Evolutionary conservation across 2,888 invertebrate genomes (phyloP).

Genomic region (Serrognathus titanus): DNA sequence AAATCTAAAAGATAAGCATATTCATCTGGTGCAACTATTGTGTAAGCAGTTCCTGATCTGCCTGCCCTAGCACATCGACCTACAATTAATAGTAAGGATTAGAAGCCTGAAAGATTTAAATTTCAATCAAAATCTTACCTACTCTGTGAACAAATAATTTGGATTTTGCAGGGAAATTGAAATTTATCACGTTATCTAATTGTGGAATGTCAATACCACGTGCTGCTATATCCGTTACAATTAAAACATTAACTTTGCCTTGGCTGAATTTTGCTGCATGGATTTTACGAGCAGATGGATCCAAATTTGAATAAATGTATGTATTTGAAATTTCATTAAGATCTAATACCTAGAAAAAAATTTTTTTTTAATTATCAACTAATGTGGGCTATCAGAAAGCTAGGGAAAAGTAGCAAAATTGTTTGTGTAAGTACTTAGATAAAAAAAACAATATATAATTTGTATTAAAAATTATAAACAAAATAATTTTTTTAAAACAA

Average conservation of each 20-base stretch:
- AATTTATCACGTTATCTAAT: slow-evolving; percentile 94
- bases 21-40: slow-evolving; percentile 87
- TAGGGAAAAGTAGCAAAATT: background rate
- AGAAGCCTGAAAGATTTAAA: background rate
- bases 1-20: slow-evolving; percentile 90
- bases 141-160: slow-evolving; percentile 98
- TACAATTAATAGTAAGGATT: slow-evolving; percentile 35
- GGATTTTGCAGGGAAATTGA: slow-evolving; percentile 93
- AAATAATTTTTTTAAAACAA: background rate
- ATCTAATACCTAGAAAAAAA: slow-evolving; percentile 62
- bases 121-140: slow-evolving; percentile 58
- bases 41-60: slow-evolving; percentile 85
- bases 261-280: slow-evolving; percentile 86
- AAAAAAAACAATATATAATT: background rate
- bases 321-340: slow-evolving; percentile 77
- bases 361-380: background rate
- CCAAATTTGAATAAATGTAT: slow-evolving; percentile 91
- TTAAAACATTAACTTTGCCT: slow-evolving; percentile 75
- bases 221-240: slow-evolving; percentile 98
- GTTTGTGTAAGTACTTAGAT: background rate
- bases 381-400: background rate
- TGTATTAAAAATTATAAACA: no score
- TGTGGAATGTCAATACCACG: slow-evolving; percentile 96
- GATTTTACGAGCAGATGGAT: slow-evolving; percentile 91
- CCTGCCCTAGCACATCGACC: slow-evolving; percentile 95